Evolutionary conservation across 1,140 invertebrate genomes (phyloP).

Genomic region (Anastrepha obliqua): DNA sequence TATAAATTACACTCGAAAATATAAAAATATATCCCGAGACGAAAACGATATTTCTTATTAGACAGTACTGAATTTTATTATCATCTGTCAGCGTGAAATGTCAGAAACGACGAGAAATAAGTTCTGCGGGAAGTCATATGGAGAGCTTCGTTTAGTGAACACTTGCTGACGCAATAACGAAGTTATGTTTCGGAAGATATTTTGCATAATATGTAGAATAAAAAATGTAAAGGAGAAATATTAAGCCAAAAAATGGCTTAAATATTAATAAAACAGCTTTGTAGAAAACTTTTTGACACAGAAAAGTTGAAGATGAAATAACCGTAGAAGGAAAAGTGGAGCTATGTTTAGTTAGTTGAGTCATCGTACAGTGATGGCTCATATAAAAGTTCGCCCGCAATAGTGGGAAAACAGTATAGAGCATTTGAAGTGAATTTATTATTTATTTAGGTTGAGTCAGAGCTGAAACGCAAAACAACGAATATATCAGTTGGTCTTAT

Average conservation of each 20-base stretch:
- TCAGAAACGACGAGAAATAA: constrained; percentile 1
- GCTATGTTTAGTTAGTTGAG: neutral
- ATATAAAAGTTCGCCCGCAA: neutral
- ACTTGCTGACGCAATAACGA: neutral
- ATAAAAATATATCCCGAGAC: neutral
- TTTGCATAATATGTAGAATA: neutral
- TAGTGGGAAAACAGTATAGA: too few species aligned
- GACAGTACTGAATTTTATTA: neutral
- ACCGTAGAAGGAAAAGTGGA: too few species aligned
- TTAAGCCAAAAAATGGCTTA: too few species aligned
- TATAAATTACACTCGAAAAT: neutral
- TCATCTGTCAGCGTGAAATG: neutral
- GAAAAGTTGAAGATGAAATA: too few species aligned
- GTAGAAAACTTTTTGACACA: too few species aligned
- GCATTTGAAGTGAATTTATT: too few species aligned
- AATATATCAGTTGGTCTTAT: too few species aligned
- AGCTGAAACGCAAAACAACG: too few species aligned
- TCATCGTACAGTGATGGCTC: neutral
- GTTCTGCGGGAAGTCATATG: constrained; percentile 5
- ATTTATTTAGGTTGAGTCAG: too few species aligned
- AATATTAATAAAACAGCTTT: neutral
- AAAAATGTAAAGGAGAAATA: too few species aligned
- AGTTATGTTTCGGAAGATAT: neutral
- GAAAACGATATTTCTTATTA: neutral
- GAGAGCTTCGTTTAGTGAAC: neutral